Base-by-base conservation (phyloP, 2,888 invertebrate species). In the Apotomis turbidana region DNA sequence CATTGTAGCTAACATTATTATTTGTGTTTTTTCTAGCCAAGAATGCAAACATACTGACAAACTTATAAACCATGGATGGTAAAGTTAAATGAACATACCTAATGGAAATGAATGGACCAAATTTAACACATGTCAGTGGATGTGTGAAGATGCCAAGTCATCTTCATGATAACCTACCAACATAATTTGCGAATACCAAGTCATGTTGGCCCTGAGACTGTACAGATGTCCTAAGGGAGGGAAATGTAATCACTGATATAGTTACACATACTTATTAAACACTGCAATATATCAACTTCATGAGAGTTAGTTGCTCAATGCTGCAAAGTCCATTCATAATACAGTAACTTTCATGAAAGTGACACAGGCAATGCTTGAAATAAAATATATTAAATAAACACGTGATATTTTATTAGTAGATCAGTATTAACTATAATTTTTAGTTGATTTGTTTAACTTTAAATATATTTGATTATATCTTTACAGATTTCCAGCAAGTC, bases 171-270 rank as follows among this genome's bases (percentile, higher is more conserved):
- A 55, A 54, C 55, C 71, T 67, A 62, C 69, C 81, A 83, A 86
- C 85, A 87, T 88, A 87, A 86, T 85, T 84, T 82, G 77, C 79
- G 79, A 77, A 80, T 77, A 86, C 85, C 86, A 80, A 87, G 85
- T 88, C 86, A 86, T 89, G 88, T 89, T 87, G 86, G 83, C 71
- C 71, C 71, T 72, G 71, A 68, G 82, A 83, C 83, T 78, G 63
- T 81, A 81, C 81, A 80, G 85, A 85, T 85, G 85, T 83, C 81
- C 85, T 83, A 87, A 85, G 86, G 91, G 92, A 92, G 90, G 90
- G 92, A 91, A 92, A 93, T 91, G 93, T 92, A 93, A 93, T 91
- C 92, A 89, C 87, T 87, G 86, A 88, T 85, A 89, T 86, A 91
- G 90, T 91, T 89, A 81, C 84, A 85, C 87, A 86, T 86, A 81